Conservation (phyloP, 2,113 vertebrate species). For the Columba livia region DNA sequence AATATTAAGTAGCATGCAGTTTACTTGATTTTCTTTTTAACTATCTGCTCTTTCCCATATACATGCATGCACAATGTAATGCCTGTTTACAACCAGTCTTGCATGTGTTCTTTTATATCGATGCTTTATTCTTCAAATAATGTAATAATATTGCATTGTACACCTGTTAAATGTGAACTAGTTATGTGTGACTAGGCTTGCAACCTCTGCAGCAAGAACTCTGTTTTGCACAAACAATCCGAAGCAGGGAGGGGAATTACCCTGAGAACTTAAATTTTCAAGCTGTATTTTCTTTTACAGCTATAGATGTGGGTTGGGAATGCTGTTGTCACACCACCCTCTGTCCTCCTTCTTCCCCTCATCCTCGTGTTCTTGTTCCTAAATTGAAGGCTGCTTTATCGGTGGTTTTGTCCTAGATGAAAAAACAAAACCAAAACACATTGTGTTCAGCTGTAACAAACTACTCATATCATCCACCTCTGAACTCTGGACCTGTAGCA, state of each 20-base stretch:
- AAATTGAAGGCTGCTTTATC: neutral
- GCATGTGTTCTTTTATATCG: neutral
- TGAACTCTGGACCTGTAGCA: neutral
- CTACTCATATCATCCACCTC: neutral
- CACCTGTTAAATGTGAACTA: neutral
- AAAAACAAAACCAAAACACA: neutral
- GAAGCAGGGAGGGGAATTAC: neutral
- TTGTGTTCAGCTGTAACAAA: neutral
- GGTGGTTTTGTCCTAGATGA: neutral
- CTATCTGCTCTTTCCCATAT: neutral
- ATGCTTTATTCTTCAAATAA: neutral
- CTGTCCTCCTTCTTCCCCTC: neutral
- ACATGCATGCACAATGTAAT: neutral
- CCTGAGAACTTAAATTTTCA: neutral
- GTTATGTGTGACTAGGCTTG: neutral
- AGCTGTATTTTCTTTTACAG: neutral
- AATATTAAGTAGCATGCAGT: neutral
- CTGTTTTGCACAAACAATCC: neutral
- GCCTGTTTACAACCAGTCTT: neutral
- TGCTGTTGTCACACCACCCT: neutral
- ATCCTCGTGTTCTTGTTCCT: neutral
- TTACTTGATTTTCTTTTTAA: neutral
- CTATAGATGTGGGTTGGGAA: neutral
- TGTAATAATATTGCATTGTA: neutral
- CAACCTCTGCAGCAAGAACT: neutral